Evolutionary conservation across 1,140 invertebrate species (phyloP).

Genomic region (Temnothorax curvispinosus): DNA sequence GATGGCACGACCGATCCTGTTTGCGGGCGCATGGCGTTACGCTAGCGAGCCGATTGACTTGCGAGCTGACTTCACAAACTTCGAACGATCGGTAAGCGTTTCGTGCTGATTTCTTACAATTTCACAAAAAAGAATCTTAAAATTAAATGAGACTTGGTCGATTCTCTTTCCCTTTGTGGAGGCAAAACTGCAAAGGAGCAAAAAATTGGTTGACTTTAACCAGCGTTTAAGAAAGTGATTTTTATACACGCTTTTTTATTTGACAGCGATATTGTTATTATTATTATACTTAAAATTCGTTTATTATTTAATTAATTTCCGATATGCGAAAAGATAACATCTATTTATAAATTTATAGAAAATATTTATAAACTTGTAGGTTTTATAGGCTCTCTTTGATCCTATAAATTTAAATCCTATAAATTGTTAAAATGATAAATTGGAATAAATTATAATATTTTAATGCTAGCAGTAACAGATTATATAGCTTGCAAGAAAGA

Average conservation of each 20-base stretch:
- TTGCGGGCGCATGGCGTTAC: background rate
- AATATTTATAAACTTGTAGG: background rate
- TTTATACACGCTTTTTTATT: background rate
- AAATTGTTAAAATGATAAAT: background rate
- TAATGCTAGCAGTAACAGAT: background rate
- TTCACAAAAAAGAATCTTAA: background rate
- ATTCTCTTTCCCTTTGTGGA: background rate
- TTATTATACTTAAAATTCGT: background rate
- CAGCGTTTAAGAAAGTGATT: too few species aligned
- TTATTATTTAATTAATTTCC: background rate
- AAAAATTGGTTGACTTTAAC: background rate
- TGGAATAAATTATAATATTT: constrained; percentile 4
- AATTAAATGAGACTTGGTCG: background rate
- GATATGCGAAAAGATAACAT: background rate
- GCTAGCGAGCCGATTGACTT: background rate
- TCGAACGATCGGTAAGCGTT: background rate
- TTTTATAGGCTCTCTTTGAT: background rate
- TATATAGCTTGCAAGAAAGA: background rate
- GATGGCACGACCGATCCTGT: constrained; percentile 43
- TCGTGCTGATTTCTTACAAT: background rate
- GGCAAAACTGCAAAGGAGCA: background rate
- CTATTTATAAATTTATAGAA: background rate
- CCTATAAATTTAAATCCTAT: background rate
- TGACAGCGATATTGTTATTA: background rate
- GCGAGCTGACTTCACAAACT: background rate